Conservation (phyloP, 2,888 invertebrate genomes). For the Lamellibrachia satsuma region DNA sequence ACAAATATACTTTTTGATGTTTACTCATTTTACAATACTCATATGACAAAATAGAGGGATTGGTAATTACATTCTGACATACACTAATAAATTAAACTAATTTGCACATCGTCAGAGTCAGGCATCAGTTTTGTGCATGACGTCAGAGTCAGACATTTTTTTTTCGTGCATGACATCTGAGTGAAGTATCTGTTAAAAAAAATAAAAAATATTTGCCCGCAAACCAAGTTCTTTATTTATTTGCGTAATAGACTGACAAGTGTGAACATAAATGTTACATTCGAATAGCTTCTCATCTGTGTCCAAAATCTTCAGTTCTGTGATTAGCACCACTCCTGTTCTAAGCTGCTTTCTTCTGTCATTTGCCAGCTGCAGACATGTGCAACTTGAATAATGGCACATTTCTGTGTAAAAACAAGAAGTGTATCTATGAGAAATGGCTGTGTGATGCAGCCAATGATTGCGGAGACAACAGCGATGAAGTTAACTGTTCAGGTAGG, state of each 20-base stretch:
- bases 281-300: not conserved
- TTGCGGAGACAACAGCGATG: conserved; percentile 68
- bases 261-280: not conserved
- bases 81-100: too few species aligned
- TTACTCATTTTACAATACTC: too few species aligned
- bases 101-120: not conserved
- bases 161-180: not conserved
- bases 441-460: conserved; percentile 68
- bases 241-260: not conserved
- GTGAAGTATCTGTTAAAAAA: not conserved
- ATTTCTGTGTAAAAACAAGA: conserved; percentile 66
- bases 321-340: not conserved
- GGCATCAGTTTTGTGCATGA: not conserved
- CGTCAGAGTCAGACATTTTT: not conserved
- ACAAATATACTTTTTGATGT: too few species aligned
- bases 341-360: not conserved
- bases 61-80: too few species aligned
- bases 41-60: too few species aligned
- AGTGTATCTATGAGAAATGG: conserved; percentile 67
- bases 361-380: conserved; percentile 44
- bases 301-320: not conserved
- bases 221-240: not conserved
- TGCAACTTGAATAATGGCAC: conserved; percentile 60
- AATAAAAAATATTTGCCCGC: not conserved
- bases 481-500: conserved; percentile 64